phyloP scores from a whole-genome alignment of 2,888 invertebrate genomes.

The Tetrapedia diversipes region DNA sequence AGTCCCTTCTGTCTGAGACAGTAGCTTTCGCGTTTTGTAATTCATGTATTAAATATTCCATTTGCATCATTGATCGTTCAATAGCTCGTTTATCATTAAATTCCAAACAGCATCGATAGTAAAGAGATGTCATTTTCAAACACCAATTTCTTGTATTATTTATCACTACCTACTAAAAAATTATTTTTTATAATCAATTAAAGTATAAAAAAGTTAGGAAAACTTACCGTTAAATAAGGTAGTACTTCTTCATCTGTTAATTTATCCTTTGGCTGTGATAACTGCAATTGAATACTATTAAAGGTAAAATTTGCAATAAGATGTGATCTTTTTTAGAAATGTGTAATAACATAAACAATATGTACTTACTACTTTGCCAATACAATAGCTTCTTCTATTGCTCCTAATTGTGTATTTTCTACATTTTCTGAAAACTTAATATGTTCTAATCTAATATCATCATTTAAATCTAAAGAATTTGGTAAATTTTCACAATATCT shows the following conservation, averaged over 20 bases:
- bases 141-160: constrained; percentile 85
- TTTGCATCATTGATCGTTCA: constrained; percentile 94
- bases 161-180: constrained; percentile 79
- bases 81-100: constrained; percentile 90
- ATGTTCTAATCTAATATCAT: constrained; percentile 93
- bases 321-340: constrained; percentile 20
- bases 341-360: constrained; percentile 16
- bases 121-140: constrained; percentile 89
- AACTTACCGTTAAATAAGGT: constrained; percentile 87
- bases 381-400: constrained; percentile 91
- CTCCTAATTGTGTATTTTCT: constrained; percentile 85
- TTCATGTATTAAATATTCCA: constrained; percentile 90
- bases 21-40: constrained; percentile 82
- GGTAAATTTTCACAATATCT: constrained; percentile 85
- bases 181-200: constrained; percentile 9
- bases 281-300: constrained; percentile 87
- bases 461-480: constrained; percentile 89
- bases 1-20: constrained; percentile 83
- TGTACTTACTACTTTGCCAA: constrained; percentile 88
- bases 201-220: background rate
- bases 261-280: constrained; percentile 91
- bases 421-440: constrained; percentile 88
- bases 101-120: constrained; percentile 91
- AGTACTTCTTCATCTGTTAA: constrained; percentile 91
- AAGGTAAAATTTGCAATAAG: constrained; percentile 47